These are phyloP conservation scores for Jordanella pulchra DNA, from an alignment of 2,797 vertebrate genomes.

Conservation along the genomic window DNA sequence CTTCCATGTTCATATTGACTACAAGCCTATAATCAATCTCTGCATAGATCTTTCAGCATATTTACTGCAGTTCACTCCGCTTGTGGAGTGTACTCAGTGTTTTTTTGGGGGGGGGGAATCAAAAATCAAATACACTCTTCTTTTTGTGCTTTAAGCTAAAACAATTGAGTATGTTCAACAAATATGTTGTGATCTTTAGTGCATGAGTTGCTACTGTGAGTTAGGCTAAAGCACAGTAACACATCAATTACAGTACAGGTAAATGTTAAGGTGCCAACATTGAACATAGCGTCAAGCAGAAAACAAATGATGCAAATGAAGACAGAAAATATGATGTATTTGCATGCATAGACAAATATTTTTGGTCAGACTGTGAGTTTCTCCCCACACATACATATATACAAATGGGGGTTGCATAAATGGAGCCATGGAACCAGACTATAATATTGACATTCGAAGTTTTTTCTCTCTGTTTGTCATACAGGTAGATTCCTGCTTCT, in stretches of 20 bases:
- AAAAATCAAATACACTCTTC: slow-evolving; percentile 36
- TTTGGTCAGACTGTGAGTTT: slow-evolving; percentile 65
- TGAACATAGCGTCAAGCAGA: slow-evolving; percentile 26
- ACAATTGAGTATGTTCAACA: slow-evolving; percentile 16
- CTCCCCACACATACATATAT: slow-evolving; percentile 44
- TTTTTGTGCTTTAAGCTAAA: slow-evolving; percentile 65
- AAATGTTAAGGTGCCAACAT: slow-evolving; percentile 38
- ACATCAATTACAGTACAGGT: slow-evolving; percentile 35
- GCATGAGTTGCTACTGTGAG: slow-evolving; percentile 65
- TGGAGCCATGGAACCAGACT: slow-evolving; percentile 58
- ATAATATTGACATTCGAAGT: slow-evolving; percentile 59
- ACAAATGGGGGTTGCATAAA: slow-evolving; percentile 62
- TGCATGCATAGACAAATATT: slow-evolving; percentile 69
- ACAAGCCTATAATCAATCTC: slow-evolving; percentile 47
- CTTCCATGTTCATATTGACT: slow-evolving; percentile 12
- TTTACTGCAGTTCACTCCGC: slow-evolving; percentile 56
- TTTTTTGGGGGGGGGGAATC: too few relatives aligned
- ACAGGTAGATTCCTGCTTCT: slow-evolving; percentile 13
- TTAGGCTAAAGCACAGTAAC: slow-evolving; percentile 57
- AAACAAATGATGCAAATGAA: slow-evolving; percentile 24
- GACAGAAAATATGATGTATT: slow-evolving; percentile 48
- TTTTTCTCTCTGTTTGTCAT: slow-evolving; percentile 28
- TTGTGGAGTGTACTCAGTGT: slow-evolving; percentile 56
- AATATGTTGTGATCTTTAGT: slow-evolving; percentile 29
- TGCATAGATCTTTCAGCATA: slow-evolving; percentile 73